A percentile compares a stretch with the other conserved stretches of the same genome.
phyloP scores from a whole-genome alignment of 2,113 vertebrate species.

The Xerus inauris region DNA sequence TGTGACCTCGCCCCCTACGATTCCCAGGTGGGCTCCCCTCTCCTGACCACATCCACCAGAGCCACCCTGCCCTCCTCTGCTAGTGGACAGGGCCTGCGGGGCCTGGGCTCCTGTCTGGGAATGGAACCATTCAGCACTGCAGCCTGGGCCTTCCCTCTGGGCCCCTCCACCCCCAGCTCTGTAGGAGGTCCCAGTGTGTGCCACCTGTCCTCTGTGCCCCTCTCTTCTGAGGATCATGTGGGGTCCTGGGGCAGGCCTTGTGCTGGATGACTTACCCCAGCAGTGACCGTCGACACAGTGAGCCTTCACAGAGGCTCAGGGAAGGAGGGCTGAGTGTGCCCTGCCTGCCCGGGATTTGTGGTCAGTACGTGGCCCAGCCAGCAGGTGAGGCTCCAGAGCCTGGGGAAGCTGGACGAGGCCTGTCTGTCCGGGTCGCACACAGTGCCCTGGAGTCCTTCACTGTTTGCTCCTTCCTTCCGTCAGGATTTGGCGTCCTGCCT shows the following conservation, averaged over 20 bases:
- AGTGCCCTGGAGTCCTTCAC: constrained; percentile 67
- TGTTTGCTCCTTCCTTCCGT: constrained; percentile 83
- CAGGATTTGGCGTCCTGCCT: constrained; percentile 85
- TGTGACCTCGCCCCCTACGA: too few relatives aligned
- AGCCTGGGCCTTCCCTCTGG: too few relatives aligned
- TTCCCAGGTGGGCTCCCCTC: background rate
- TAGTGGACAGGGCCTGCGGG: background rate
- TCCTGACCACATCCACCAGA: too few relatives aligned
- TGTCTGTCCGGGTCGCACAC: background rate
- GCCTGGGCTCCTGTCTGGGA: background rate
- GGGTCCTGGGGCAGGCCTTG: too few relatives aligned
- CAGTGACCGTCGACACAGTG: too few relatives aligned
- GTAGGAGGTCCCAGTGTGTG: background rate
- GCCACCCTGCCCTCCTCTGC: too few relatives aligned
- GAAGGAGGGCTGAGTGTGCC: background rate
- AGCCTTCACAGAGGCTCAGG: background rate
- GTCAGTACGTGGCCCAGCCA: background rate
- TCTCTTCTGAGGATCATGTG: background rate
- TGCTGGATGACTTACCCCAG: background rate
- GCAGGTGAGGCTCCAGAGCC: background rate
- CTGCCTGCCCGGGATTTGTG: background rate
- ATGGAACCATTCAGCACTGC: background rate
- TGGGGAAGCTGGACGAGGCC: background rate
- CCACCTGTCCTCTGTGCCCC: background rate
- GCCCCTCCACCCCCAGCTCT: background rate